phyloP scores from a whole-genome alignment of 2,797 vertebrate genomes.

The Xyrichtys novacula region DNA sequence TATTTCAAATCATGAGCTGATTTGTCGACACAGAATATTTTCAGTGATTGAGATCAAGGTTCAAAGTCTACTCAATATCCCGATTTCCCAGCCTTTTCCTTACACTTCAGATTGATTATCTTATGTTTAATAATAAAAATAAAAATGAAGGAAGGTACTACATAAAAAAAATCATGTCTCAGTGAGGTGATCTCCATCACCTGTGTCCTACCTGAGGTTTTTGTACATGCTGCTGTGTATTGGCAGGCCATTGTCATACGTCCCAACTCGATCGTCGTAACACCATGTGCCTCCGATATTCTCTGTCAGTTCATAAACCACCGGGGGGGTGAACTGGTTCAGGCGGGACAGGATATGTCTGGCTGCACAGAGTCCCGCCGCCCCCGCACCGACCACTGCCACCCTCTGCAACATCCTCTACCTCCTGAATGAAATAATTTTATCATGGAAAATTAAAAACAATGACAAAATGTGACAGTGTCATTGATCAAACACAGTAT shows the following conservation, averaged over 20 bases:
- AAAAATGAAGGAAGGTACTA: too few relatives aligned
- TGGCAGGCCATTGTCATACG: constrained; percentile 34
- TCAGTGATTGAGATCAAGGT: too few relatives aligned
- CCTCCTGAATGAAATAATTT: background rate
- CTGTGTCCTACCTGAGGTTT: constrained; percentile 78
- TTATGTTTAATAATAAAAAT: too few relatives aligned
- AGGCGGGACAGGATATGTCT: constrained; percentile 80
- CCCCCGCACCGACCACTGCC: constrained; percentile 86
- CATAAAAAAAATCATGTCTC: too few relatives aligned
- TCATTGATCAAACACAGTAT: too few relatives aligned
- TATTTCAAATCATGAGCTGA: too few relatives aligned
- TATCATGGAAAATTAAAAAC: too few relatives aligned
- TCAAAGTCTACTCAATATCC: too few relatives aligned
- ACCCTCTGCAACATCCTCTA: constrained; percentile 63
- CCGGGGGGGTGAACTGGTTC: constrained; percentile 74
- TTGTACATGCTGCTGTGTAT: constrained; percentile 88
- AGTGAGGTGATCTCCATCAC: accelerated
- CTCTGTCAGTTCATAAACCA: constrained; percentile 80
- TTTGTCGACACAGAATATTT: too few relatives aligned
- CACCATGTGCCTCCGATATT: constrained; percentile 87
- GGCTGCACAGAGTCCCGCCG: constrained; percentile 85
- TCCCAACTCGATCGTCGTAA: constrained; percentile 76
- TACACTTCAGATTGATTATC: too few relatives aligned
- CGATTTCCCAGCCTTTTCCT: too few relatives aligned
- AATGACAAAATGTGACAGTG: background rate